A percentile compares a stretch with the other conserved stretches of the same genome.
Evolutionary conservation across 2,797 vertebrate genomes (phyloP).

Genomic region (Aulostomus chinensis): DNA sequence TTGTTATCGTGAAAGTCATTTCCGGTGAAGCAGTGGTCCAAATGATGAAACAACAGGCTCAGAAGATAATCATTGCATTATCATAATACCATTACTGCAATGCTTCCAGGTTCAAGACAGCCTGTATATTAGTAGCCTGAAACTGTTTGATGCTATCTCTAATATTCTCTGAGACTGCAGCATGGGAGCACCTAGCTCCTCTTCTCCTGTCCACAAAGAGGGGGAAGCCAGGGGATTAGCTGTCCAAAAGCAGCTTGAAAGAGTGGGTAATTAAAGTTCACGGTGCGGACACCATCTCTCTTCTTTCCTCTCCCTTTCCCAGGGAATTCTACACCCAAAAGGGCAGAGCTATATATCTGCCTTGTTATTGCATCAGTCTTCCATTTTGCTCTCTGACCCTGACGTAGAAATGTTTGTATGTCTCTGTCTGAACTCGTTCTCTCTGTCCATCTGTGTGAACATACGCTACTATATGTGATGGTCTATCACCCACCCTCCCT

Average conservation of each 20-base stretch:
- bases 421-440: slow-evolving; percentile 32
- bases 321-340: slow-evolving; percentile 36
- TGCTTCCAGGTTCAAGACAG: no score
- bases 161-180: slow-evolving; percentile 29
- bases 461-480: slow-evolving; percentile 48
- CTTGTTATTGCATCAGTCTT: not conserved
- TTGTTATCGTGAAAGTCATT: not conserved
- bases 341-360: slow-evolving; percentile 32
- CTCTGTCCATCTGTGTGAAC: slow-evolving; percentile 49
- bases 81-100: not conserved
- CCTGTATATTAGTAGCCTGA: slow-evolving; percentile 1
- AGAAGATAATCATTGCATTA: not conserved
- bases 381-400: slow-evolving; percentile 2
- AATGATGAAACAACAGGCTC: slow-evolving; percentile 3
- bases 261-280: slow-evolving; percentile 63
- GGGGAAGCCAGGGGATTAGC: slow-evolving; percentile 63
- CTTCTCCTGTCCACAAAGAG: slow-evolving; percentile 48
- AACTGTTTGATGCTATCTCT: slow-evolving; percentile 14
- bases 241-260: slow-evolving; percentile 68
- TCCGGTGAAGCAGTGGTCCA: not conserved
- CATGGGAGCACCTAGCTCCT: slow-evolving; percentile 46
- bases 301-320: slow-evolving; percentile 28
- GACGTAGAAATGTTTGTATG: slow-evolving; percentile 25
- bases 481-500: slow-evolving; percentile 39
- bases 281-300: slow-evolving; percentile 37